Evolutionary conservation across 2,113 vertebrate genomes (phyloP), one percentile per base, ranked within the genome.

Genomic region (Clarias macrocephalus): DNA sequence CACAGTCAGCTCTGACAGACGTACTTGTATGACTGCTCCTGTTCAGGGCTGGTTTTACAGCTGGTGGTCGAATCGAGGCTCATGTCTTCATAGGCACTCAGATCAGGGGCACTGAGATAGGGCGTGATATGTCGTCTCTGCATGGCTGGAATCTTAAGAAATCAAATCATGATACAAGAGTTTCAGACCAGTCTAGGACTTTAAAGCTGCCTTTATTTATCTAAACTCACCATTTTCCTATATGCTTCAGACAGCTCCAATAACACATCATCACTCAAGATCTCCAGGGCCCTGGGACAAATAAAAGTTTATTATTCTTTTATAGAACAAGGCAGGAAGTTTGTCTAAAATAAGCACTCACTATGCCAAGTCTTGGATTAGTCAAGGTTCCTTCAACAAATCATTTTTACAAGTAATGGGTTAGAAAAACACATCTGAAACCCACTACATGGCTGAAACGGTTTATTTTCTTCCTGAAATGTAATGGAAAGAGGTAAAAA

Each of bases 61-160:
- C 88, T 90, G 83, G 94, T 91, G 0, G 94, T 93, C 0, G 92
- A 95, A 89, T 96, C 96, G 89, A 94, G 91, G 88, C 96, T 95
- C 84, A 96, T 95, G 80, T 95, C 91, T 33, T 97, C 96, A 85
- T 97, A 97, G 82, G 91, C 91, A 89, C 96, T 98, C 89, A 99
- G 96, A 92, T 99, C 97, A 89, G 98, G 98, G 87, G 96, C 97
- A 89, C 93, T 95, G 54, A 94, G 95, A 90, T 97, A 97, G 0
- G 98, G 98, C 19, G 97, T 99, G 92, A 99, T 98, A 56, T 98
- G 77, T 86, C 97, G 96, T 88, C 94, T 97, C 86, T 97, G 95
- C 97, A 99, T 99, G 84, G 97, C 97, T 60, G 98, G 97, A 93
- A 99, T 97, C 98, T 99, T 91, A 88, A 77, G 37, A 86, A 65